phyloP scores from a whole-genome alignment of 1,140 invertebrate species.

The Nephila pilipes region DNA sequence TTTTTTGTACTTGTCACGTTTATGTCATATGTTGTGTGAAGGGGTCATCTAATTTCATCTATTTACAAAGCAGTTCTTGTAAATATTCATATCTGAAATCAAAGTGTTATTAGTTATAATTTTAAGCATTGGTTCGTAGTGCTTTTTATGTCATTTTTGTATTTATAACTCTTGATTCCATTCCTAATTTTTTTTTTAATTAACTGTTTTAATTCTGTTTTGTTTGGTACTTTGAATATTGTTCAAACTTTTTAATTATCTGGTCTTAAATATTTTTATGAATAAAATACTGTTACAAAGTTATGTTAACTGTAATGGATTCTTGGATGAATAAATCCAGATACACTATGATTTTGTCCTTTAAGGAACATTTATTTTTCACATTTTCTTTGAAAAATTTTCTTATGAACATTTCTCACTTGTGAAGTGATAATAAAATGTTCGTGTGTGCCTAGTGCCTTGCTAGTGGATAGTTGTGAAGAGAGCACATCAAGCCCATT shows the following conservation, averaged over 20 bases:
- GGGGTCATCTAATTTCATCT: neutral
- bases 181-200: neutral
- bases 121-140: neutral
- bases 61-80: neutral
- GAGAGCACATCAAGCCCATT: neutral
- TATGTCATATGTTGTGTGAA: neutral
- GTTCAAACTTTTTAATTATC: neutral
- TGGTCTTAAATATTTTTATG: neutral
- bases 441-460: neutral
- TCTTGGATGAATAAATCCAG: neutral
- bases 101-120: neutral
- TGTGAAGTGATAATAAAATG: neutral
- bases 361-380: neutral
- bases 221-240: slow-evolving; percentile 11
- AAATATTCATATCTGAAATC: slow-evolving; percentile 20
- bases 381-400: neutral
- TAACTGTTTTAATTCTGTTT: neutral
- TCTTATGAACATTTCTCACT: neutral
- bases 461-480: neutral
- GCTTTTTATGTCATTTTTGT: neutral
- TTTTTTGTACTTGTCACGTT: slow-evolving; percentile 35
- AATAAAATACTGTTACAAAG: neutral
- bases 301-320: neutral
- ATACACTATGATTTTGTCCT: neutral
- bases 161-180: slow-evolving; percentile 20